A percentile compares a stretch with the other conserved stretches of the same genome.
phyloP scores from a whole-genome alignment of 1,140 invertebrate species.

The Pissodes strobi region DNA sequence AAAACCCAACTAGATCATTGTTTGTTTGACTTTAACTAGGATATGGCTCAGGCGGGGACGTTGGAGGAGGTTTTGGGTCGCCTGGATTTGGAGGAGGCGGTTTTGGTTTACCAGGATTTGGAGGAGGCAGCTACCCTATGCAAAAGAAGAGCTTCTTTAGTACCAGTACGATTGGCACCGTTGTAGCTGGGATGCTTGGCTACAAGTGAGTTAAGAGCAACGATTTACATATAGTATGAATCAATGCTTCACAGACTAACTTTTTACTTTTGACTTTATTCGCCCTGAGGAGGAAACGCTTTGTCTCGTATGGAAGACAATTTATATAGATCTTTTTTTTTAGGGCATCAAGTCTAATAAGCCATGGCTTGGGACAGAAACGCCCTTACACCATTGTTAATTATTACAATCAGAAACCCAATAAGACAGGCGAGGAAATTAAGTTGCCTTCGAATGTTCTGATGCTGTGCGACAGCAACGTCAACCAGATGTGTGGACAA shows the following conservation, averaged over 20 bases:
- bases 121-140: slow-evolving; percentile 29
- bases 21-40: neutral
- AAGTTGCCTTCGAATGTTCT: slow-evolving; percentile 41
- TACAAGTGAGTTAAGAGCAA: slow-evolving; percentile 26
- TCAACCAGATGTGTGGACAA: slow-evolving; percentile 38
- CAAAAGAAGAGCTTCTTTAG: slow-evolving; percentile 42
- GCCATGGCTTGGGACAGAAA: slow-evolving; percentile 21
- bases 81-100: slow-evolving; percentile 18
- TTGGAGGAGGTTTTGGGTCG: slow-evolving; percentile 16
- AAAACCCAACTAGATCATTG: neutral
- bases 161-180: slow-evolving; percentile 39
- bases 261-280: too few species aligned
- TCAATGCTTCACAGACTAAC: too few species aligned
- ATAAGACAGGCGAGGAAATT: slow-evolving; percentile 35
- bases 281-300: too few species aligned
- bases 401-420: slow-evolving; percentile 42
- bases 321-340: too few species aligned
- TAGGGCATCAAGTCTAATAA: slow-evolving; percentile 38
- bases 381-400: slow-evolving; percentile 43
- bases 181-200: slow-evolving; percentile 41
- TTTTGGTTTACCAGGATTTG: slow-evolving; percentile 23
- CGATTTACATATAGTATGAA: too few species aligned
- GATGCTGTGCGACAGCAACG: slow-evolving; percentile 41
- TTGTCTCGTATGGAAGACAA: too few species aligned
- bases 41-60: neutral